Evolutionary conservation across 2,888 invertebrate species (phyloP).

Genomic region (Vanessa cardui): DNA sequence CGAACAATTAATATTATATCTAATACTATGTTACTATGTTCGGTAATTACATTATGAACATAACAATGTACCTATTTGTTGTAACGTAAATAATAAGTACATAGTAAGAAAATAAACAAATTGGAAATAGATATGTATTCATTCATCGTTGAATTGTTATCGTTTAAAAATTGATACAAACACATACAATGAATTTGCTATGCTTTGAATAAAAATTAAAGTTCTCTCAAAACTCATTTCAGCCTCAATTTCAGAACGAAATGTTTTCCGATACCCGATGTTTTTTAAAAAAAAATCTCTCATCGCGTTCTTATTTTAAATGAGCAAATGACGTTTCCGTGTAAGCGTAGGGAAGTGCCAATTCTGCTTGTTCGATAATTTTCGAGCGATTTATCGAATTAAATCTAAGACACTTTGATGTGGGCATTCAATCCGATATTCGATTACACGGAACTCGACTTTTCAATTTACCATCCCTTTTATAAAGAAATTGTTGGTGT

Average conservation of each 20-base stretch:
- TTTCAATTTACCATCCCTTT: conserved; percentile 74
- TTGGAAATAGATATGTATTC: too few species aligned
- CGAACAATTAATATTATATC: too few species aligned
- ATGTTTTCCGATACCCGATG: conserved; percentile 9
- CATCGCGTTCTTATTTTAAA: conserved; percentile 46
- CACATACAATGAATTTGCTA: not conserved
- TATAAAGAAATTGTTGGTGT: conserved; percentile 59
- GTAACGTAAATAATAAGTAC: too few species aligned
- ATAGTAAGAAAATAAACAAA: too few species aligned
- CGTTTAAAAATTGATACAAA: too few species aligned
- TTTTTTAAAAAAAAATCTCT: conserved; percentile 2
- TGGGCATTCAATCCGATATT: conserved; percentile 66
- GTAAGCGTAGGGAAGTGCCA: conserved; percentile 58
- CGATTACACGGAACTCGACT: conserved; percentile 73
- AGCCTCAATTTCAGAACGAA: conserved; percentile 10
- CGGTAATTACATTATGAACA: too few species aligned
- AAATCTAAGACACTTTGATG: conserved; percentile 73
- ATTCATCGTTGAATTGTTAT: too few species aligned
- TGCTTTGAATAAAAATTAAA: not conserved
- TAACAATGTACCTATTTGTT: too few species aligned
- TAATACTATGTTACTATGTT: too few species aligned
- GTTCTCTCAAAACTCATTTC: conserved; percentile 10
- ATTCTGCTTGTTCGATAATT: conserved; percentile 70
- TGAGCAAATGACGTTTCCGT: conserved; percentile 64
- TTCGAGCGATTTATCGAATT: conserved; percentile 71